Evolutionary conservation across 2,113 vertebrate genomes (phyloP).

Genomic region (Anser cygnoides): DNA sequence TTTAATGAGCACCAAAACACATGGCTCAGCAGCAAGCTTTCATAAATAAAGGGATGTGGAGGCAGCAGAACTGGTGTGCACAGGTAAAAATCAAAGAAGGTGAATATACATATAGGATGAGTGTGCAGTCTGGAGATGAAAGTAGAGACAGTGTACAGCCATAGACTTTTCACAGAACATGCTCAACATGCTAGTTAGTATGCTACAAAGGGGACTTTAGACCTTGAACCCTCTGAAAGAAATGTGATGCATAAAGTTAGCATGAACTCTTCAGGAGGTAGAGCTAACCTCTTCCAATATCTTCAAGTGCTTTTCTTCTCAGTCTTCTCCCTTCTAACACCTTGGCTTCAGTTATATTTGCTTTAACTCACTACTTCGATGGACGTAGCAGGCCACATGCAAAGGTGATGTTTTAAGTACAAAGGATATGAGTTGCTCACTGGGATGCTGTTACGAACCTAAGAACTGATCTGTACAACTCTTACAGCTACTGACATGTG

Average conservation of each 20-base stretch:
- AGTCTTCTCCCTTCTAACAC: neutral
- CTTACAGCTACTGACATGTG: neutral
- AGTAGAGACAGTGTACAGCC: neutral
- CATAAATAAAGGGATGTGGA: neutral
- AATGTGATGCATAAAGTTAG: neutral
- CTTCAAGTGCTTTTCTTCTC: slow-evolving; percentile 6
- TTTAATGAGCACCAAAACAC: neutral
- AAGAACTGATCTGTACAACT: neutral
- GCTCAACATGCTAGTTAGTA: neutral
- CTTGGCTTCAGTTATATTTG: neutral
- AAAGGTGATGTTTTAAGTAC: neutral
- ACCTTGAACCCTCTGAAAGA: neutral
- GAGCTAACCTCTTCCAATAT: neutral
- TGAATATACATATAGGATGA: neutral
- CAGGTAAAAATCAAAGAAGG: neutral
- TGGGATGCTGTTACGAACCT: neutral
- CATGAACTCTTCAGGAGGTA: neutral
- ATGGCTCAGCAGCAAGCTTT: neutral
- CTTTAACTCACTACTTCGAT: neutral
- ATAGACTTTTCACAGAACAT: neutral
- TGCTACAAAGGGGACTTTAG: neutral
- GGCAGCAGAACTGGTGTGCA: neutral
- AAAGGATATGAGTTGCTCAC: neutral
- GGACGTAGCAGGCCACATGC: neutral
- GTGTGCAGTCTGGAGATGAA: neutral